Evolutionary conservation across 2,888 invertebrate genomes (phyloP).

Genomic region (Coleophora deauratella): DNA sequence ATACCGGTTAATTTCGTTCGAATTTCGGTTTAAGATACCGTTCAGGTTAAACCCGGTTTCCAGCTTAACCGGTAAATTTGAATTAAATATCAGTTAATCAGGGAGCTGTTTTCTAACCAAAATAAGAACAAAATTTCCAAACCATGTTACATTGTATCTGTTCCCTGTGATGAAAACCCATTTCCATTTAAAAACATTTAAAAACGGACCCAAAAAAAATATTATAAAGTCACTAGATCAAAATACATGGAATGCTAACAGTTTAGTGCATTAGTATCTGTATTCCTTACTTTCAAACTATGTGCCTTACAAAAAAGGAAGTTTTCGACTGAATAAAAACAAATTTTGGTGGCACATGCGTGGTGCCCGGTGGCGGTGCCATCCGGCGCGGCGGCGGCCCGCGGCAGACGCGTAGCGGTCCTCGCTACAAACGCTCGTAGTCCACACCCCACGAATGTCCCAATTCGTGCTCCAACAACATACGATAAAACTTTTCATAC

Average conservation of each 20-base stretch:
- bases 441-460: slow-evolving; percentile 46
- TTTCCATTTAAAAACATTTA: too few relatives aligned
- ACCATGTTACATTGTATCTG: too few relatives aligned
- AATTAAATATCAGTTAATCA: too few relatives aligned
- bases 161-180: too few relatives aligned
- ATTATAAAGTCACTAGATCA: slow-evolving; percentile 25
- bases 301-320: slow-evolving; percentile 20
- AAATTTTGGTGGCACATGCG: slow-evolving; percentile 57
- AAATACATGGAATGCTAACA: slow-evolving; percentile 51
- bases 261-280: slow-evolving; percentile 17
- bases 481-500: slow-evolving; percentile 60
- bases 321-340: slow-evolving; percentile 21
- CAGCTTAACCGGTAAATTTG: too few relatives aligned
- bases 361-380: slow-evolving; percentile 15
- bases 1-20: too few relatives aligned
- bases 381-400: slow-evolving; percentile 33
- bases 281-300: slow-evolving; percentile 19
- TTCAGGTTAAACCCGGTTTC: too few relatives aligned
- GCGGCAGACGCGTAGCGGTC: slow-evolving; percentile 53
- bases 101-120: too few relatives aligned
- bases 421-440: slow-evolving; percentile 45
- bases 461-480: slow-evolving; percentile 24
- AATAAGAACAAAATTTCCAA: too few relatives aligned
- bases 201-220: too few relatives aligned
- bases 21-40: too few relatives aligned